Base-by-base conservation (phyloP, 2,113 vertebrate species). In the Grammomys dolichurus region DNA sequence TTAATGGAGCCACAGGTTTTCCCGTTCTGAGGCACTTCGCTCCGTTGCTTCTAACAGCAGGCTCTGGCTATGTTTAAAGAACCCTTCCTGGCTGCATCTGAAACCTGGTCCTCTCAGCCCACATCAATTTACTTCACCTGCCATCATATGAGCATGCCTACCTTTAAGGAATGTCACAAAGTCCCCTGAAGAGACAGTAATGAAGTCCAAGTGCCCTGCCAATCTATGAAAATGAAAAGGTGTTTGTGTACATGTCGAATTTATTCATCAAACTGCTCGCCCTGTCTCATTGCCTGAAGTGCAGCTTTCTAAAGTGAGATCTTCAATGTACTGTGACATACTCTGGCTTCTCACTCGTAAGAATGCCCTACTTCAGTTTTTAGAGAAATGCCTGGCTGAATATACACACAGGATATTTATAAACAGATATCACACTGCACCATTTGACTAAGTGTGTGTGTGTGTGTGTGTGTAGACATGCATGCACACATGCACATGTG, bases 271-370 rank as follows among this genome's bases (percentile, higher is more conserved):
- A 90, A 96, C 72, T 6, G 9, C 60, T 89, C 76, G 20, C 84
- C 89, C 70, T 76, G 58, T 70, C 88, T 95, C 43, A 76, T 26
- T 92, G 87, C 46, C 43, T 43, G 76, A 89, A 76, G 58, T 26
- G 12, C 3, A 26, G 48, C 22, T 87, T 90, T 80, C 54, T 87
- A 63, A 93, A 90, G n/a, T 7, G 17, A 96, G 46, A 51, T 60
- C 13, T 82, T 73, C 90, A 93, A 69, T 36, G 46, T 16, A 84
- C 16, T 76, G 43, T 46, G 77, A 84, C 10, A 48, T 3, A 65
- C 24, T 60, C 48, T 81, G 19, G 91, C 80, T 91, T 96, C 86
- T 85, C 40, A 31, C 31, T 87, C 60, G 76, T 72, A 97, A 58
- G 84, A 85, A 77, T 28, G 51, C 82, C 4, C n/a, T 80, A 94